Evolutionary conservation across 2,797 vertebrate genomes (phyloP), one percentile per base, ranked within the genome.

Genomic region (Coregonus suidteri): DNA sequence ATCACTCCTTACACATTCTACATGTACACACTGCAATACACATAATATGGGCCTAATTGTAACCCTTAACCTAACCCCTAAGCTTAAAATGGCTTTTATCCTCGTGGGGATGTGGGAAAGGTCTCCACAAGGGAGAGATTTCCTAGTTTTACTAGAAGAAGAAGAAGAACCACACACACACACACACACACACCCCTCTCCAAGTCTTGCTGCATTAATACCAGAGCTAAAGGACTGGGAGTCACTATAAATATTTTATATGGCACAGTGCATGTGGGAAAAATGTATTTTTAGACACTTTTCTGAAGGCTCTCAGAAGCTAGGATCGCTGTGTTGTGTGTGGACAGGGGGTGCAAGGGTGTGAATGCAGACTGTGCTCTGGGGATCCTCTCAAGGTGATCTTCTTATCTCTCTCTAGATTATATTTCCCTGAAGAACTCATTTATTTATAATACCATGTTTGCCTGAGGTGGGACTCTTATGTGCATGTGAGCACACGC

Each of bases 191-290:
- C 25, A 25, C 25, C 25, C 31, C 78, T 62, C 77, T 71, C 62
- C 74, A 53, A 71, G 72, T 16, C 67, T 53, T 56, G 47, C 82
- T 76, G 84, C 89, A 86, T 92, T 86, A 90, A 87, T 89, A 86
- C 86, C 89, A 91, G 90, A 88, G 87, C 88, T 81, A 92, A 90
- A 91, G 91, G 91, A 93, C 90, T 87, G 81, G 88, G 86, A 86
- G 81, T 88, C 81, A 86, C 92, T 94, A 93, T 95, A 93, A 95
- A 95, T 95, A 93, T 94, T 94, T 94, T 87, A 95, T 93, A 93
- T 93, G 89, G 93, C 92, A 94, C 93, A 92, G 93, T 86, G 86
- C 93, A 94, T 88, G 91, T 93, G 93, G 92, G 93, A 93, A 93
- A 91, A 90, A 91, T 81, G 6, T 56, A 94, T 94, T 94, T 94